Evolutionary conservation across 2,797 vertebrate species (phyloP).

Genomic region (Melanotaenia nigrans): DNA sequence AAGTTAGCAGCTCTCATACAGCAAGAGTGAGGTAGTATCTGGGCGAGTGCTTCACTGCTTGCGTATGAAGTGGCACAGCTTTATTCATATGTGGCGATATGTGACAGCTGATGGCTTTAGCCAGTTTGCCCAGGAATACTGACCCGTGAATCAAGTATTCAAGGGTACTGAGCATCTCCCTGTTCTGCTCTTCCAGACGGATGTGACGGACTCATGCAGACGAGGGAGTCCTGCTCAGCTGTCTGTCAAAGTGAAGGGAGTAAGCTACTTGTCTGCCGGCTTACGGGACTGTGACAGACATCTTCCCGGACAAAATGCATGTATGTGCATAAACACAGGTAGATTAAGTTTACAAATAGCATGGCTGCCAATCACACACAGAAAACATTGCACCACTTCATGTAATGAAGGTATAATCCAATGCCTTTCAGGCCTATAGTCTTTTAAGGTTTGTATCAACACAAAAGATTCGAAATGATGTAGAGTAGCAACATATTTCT

Average conservation of each 20-base stretch:
- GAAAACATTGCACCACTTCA: not conserved
- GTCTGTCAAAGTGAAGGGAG: constrained; percentile 62
- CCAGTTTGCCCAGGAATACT: constrained; percentile 46
- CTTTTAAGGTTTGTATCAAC: not conserved
- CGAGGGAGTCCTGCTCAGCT: constrained; percentile 41
- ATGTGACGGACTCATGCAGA: constrained; percentile 53
- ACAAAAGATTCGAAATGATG: not conserved
- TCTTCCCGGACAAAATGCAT: constrained; percentile 18
- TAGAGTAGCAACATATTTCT: too few species aligned
- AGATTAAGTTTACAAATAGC: constrained; percentile 23
- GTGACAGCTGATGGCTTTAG: constrained; percentile 48
- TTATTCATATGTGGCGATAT: constrained; percentile 31
- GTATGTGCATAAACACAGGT: constrained; percentile 12
- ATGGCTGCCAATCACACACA: constrained; percentile 5
- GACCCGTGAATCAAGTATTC: constrained; percentile 61
- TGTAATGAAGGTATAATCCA: constrained; percentile 1
- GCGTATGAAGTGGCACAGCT: constrained; percentile 16
- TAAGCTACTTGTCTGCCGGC: constrained; percentile 50
- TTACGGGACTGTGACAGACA: constrained; percentile 46
- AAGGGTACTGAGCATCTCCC: constrained; percentile 41
- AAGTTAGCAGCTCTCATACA: too few species aligned
- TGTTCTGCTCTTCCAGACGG: constrained; percentile 40
- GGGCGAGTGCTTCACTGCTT: constrained; percentile 13
- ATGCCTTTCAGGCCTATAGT: not conserved
- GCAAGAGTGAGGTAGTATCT: not conserved